Evolutionary conservation across 2,888 invertebrate genomes (phyloP).

Genomic region (Eristalinus aeneus): DNA sequence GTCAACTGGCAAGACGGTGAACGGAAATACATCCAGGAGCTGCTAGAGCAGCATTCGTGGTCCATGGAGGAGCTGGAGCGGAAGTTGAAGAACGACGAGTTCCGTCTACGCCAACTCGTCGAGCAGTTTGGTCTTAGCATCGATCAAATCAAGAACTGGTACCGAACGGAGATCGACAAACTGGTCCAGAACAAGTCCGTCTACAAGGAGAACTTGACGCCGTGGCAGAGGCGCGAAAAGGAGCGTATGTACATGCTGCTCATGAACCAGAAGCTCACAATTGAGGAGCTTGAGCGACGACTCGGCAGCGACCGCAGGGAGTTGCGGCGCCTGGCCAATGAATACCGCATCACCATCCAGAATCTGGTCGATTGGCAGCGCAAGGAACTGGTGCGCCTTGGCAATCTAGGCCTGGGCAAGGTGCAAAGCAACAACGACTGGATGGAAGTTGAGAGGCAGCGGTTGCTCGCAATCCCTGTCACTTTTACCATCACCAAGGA

Average conservation of each 20-base stretch:
- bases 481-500: slow-evolving; percentile 75
- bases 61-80: slow-evolving; percentile 77
- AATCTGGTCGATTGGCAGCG: slow-evolving; percentile 76
- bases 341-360: slow-evolving; percentile 75
- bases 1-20: slow-evolving; percentile 76
- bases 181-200: slow-evolving; percentile 74
- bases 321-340: slow-evolving; percentile 72
- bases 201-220: slow-evolving; percentile 72
- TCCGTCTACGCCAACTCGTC: slow-evolving; percentile 73
- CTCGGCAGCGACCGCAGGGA: slow-evolving; percentile 72
- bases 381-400: slow-evolving; percentile 75
- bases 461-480: slow-evolving; percentile 75
- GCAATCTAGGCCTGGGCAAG: slow-evolving; percentile 74
- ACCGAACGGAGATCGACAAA: slow-evolving; percentile 75
- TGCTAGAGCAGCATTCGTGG: slow-evolving; percentile 76
- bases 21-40: slow-evolving; percentile 74
- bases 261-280: slow-evolving; percentile 73
- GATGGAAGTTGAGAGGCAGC: slow-evolving; percentile 75
- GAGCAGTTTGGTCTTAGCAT: slow-evolving; percentile 75
- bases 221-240: slow-evolving; percentile 76
- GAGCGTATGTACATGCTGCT: slow-evolving; percentile 75
- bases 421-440: slow-evolving; percentile 72
- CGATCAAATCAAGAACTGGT: slow-evolving; percentile 76
- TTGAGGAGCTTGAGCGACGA: slow-evolving; percentile 73
- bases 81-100: slow-evolving; percentile 74